Evolutionary conservation across 2,113 vertebrate genomes (phyloP).

Genomic region (Tyto alba): DNA sequence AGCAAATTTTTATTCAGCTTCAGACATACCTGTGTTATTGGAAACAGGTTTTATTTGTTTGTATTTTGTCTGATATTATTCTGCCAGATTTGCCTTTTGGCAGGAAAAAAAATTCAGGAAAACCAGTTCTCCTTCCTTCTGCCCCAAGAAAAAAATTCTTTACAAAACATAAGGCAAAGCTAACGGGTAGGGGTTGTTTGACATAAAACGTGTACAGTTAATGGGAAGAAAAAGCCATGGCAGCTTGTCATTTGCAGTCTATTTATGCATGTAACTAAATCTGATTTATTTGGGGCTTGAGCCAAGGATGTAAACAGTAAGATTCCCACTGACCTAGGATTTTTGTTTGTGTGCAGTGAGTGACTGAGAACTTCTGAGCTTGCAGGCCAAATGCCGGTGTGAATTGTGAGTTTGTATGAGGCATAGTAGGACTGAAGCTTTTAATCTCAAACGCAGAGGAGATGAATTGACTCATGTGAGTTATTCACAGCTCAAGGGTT

Average conservation of each 20-base stretch:
- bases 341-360: neutral
- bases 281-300: conserved; percentile 55
- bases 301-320: conserved; percentile 45
- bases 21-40: conserved; percentile 28
- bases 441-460: neutral
- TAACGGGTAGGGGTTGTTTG: conserved; percentile 9
- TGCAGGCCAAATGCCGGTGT: neutral
- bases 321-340: conserved; percentile 2
- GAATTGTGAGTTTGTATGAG: neutral
- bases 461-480: neutral
- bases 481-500: neutral
- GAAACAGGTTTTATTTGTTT: conserved; percentile 30
- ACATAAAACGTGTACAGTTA: neutral
- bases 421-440: neutral
- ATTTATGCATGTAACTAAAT: conserved; percentile 57
- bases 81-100: neutral
- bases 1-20: neutral
- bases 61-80: conserved; percentile 11
- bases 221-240: conserved; percentile 4
- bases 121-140: neutral
- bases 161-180: neutral
- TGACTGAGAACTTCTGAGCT: neutral
- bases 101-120: neutral
- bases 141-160: neutral
- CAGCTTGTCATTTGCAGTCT: conserved; percentile 55